Base-by-base conservation (phyloP, 2,888 invertebrate species). In the Dorcus hopei region DNA sequence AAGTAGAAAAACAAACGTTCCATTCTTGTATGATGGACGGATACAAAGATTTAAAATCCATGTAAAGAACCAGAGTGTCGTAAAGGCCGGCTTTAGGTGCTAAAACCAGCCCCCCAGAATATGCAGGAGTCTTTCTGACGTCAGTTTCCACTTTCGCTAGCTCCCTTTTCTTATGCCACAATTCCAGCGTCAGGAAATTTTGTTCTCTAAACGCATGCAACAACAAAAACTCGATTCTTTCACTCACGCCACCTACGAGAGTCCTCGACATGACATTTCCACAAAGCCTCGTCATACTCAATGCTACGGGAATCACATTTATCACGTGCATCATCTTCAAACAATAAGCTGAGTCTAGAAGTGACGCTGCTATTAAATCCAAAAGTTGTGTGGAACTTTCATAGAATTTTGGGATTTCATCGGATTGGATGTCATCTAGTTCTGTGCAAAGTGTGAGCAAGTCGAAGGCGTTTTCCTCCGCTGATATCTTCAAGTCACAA, bases 21-120 rank as follows among this genome's bases (percentile, higher is more conserved):
- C 93, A 99, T 75, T 99, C 99, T 75, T 98, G 98, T 68, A 99
- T 99, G 65, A 99, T 99, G 74, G 97, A 97, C 0, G 99, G 99
- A 78, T 99, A 99, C 56, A 99, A 80, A 0, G 97, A 97, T 81
- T 99, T 99, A 78, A 99, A 99, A 74, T 99, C 99, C 92, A 99
- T 93, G 9, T 99, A 82, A 11, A 99, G 82, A 57, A 99, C 91
- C 45, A 89, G 87, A 76, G 91, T 93, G 75, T 99, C 97, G 76
- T 99, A 99, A 70, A 99, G 95, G 57, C 98, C 99, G 74, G 92
- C 91, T 76, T 96, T 95, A 0, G 99, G 99, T 52, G 98, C 97
- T 58, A 99, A 80, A 1, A 99, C 99, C 47, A 99, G 82, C 67
- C 99, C 99, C 42, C 79, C 93, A 2, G 65, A 61, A 59, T 70